Evolutionary conservation across 2,888 invertebrate genomes (phyloP).

Genomic region (Polietes domitor): DNA sequence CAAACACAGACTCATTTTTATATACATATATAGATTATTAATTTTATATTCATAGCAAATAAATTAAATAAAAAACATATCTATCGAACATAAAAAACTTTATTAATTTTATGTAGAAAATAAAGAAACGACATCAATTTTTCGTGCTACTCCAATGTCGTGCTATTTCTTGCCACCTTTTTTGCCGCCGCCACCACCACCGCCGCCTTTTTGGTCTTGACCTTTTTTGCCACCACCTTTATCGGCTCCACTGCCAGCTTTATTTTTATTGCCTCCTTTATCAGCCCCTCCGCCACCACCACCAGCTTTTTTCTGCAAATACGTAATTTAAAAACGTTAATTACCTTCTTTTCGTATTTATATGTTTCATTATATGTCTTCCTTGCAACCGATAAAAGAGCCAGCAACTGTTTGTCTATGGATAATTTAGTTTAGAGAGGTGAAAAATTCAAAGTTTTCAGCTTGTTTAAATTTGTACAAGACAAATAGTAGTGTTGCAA

Average conservation of each 20-base stretch:
- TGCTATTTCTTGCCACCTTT: conserved; percentile 78
- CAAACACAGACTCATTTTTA: too few relatives aligned
- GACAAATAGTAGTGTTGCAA: conserved; percentile 44
- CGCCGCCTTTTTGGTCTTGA: conserved; percentile 74
- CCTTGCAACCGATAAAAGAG: conserved; percentile 49
- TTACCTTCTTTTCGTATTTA: conserved; percentile 60
- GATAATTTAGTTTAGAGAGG: conserved; percentile 57
- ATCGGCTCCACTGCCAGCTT: conserved; percentile 68
- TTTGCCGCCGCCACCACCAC: conserved; percentile 74
- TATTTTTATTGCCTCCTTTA: conserved; percentile 71
- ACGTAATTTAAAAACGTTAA: conserved; percentile 57
- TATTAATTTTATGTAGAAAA: neutral
- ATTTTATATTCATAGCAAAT: neutral
- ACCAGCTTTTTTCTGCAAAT: conserved; percentile 75
- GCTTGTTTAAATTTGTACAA: conserved; percentile 49
- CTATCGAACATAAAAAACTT: neutral
- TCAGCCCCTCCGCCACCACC: conserved; percentile 68
- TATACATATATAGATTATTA: too few relatives aligned
- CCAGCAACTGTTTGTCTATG: conserved; percentile 60
- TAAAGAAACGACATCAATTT: neutral
- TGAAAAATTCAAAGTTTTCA: conserved; percentile 54
- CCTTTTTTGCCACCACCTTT: conserved; percentile 74
- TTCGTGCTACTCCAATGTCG: neutral
- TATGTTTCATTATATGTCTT: conserved; percentile 38
- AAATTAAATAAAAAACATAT: neutral